Conservation (phyloP, 2,888 invertebrate species). For the Lissocephala sabroskyi region DNA sequence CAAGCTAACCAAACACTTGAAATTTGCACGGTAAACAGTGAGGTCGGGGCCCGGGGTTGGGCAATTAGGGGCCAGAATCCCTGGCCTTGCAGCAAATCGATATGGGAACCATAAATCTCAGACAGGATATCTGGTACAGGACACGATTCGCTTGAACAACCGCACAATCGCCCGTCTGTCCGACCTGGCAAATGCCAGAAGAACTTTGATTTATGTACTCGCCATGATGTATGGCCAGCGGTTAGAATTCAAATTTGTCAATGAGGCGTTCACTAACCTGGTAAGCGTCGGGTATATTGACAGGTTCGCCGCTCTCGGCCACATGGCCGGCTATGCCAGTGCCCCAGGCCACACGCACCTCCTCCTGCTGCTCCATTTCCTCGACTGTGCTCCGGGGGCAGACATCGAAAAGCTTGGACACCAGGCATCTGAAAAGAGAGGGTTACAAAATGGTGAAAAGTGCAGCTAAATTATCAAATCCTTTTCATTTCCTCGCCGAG, state of each 20-base stretch:
- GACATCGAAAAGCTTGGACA: conserved; percentile 95
- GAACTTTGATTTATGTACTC: conserved; percentile 40
- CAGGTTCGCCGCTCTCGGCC: conserved; percentile 91
- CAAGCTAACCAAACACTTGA: no score
- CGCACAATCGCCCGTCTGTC: conserved; percentile 22
- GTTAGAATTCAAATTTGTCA: conserved; percentile 53
- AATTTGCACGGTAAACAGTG: no score
- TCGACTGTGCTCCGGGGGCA: conserved; percentile 92
- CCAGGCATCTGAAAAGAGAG: conserved; percentile 79
- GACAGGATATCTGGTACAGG: no score
- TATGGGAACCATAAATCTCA: no score
- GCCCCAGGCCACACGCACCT: conserved; percentile 95
- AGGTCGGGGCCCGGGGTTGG: no score
- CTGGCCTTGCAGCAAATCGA: no score
- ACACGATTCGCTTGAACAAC: no score
- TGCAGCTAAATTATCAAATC: no score
- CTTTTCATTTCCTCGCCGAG: no score
- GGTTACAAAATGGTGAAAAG: not conserved
- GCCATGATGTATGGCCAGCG: not conserved
- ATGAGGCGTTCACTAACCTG: conserved; percentile 76
- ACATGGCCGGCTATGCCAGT: conserved; percentile 96
- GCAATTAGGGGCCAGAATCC: no score
- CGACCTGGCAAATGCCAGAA: conserved; percentile 1
- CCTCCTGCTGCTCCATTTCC: conserved; percentile 93
- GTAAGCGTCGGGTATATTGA: conserved; percentile 97